phyloP scores from a whole-genome alignment of 2,113 vertebrate genomes.

The Elanus axillaris region DNA sequence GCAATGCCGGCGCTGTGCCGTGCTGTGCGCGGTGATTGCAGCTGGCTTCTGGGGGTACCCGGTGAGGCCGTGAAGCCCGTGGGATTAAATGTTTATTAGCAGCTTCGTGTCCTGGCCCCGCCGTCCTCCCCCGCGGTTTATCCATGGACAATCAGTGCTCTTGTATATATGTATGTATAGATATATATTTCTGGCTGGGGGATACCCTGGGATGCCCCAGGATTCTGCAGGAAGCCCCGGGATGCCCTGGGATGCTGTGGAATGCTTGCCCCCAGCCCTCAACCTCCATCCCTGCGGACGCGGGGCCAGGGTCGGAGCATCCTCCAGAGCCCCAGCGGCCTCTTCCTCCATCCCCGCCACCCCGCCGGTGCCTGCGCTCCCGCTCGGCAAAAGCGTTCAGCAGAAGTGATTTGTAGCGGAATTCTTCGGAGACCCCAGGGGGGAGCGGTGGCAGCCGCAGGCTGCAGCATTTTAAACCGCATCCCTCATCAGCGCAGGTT shows the following conservation, averaged over 20 bases:
- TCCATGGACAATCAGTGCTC: background rate
- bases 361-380: background rate
- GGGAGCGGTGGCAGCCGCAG: constrained; percentile 20
- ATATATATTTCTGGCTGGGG: too few relatives aligned
- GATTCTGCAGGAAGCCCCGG: fast-evolving
- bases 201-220: fast-evolving
- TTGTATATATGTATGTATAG: background rate
- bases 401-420: constrained; percentile 53
- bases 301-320: fast-evolving
- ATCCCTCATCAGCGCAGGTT: constrained; percentile 57
- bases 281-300: fast-evolving
- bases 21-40: background rate
- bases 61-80: background rate
- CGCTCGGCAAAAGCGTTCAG: constrained; percentile 8
- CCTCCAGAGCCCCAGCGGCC: background rate
- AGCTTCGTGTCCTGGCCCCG: background rate
- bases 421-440: constrained; percentile 57
- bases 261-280: background rate
- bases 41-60: too few relatives aligned
- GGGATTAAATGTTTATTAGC: background rate
- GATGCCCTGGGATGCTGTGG: background rate
- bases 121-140: background rate
- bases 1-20: background rate
- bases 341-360: background rate
- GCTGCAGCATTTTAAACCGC: constrained; percentile 57